phyloP scores from a whole-genome alignment of 2,888 invertebrate genomes.

The Stramonita haemastoma region DNA sequence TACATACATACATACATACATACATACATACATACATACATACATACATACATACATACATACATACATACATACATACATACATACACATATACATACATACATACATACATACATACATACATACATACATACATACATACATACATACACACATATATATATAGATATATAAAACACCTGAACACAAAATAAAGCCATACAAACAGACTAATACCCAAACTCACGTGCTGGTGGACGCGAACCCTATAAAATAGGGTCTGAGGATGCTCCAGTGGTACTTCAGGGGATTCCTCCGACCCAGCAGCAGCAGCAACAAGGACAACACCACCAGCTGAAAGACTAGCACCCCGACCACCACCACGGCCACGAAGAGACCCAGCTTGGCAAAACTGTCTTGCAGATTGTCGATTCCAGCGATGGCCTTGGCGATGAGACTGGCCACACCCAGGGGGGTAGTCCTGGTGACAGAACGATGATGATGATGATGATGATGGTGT shows the following conservation, averaged over 20 bases:
- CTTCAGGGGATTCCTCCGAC: conserved; percentile 62
- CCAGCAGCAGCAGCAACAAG: conserved; percentile 56
- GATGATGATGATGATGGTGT: no score
- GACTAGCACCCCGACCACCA: conserved; percentile 57
- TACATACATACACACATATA: no score
- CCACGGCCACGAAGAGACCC: conserved; percentile 63
- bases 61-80: not conserved
- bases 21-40: not conserved
- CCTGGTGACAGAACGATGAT: conserved; percentile 51
- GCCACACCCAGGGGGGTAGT: conserved; percentile 66
- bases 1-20: not conserved
- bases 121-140: no score
- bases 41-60: conserved; percentile 12
- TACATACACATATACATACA: no score
- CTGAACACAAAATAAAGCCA: no score
- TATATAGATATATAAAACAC: no score
- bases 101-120: no score
- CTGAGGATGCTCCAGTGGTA: conserved; percentile 55
- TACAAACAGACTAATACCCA: no score
- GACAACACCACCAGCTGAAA: conserved; percentile 65
- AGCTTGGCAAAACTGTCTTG: conserved; percentile 60
- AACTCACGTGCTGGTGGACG: conserved; percentile 69
- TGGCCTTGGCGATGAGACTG: conserved; percentile 64
- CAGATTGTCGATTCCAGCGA: conserved; percentile 60
- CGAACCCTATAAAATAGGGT: conserved; percentile 65